Percentiles rank a stretch among this genome's conserved stretches.
Conservation (phyloP, 2,113 vertebrate genomes). For the Hippopotamus amphibius region DNA sequence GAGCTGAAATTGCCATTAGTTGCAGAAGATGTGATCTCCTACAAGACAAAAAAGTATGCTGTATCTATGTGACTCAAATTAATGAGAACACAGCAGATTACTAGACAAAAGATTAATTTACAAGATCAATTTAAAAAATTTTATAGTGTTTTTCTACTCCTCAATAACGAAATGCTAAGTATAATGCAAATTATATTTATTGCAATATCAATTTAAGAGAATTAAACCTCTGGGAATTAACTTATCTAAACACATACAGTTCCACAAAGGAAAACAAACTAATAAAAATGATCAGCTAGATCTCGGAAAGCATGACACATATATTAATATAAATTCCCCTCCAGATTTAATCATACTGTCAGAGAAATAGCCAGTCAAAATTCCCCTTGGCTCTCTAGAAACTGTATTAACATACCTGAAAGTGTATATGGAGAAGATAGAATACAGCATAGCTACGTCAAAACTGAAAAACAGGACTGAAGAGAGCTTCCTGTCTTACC, state of each 20-base stretch:
- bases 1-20: not conserved
- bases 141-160: not conserved
- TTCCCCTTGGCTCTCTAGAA: not conserved
- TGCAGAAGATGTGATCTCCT: not conserved
- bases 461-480: not conserved
- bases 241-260: not conserved
- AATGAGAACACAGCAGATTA: not conserved
- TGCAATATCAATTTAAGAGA: not conserved
- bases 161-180: not conserved
- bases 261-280: not conserved
- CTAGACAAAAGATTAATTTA: not conserved
- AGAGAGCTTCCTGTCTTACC: too few species aligned
- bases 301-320: not conserved
- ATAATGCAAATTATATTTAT: not conserved
- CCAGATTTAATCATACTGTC: accelerated
- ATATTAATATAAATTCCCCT: not conserved
- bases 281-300: not conserved
- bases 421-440: not conserved
- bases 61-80: not conserved
- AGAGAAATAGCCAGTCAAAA: not conserved
- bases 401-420: accelerated
- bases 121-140: not conserved
- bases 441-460: not conserved
- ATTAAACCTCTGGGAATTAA: not conserved
- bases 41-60: not conserved